Conservation (phyloP, 92 coral and sea anemone species). For the Anthopleura xanthogrammica region DNA sequence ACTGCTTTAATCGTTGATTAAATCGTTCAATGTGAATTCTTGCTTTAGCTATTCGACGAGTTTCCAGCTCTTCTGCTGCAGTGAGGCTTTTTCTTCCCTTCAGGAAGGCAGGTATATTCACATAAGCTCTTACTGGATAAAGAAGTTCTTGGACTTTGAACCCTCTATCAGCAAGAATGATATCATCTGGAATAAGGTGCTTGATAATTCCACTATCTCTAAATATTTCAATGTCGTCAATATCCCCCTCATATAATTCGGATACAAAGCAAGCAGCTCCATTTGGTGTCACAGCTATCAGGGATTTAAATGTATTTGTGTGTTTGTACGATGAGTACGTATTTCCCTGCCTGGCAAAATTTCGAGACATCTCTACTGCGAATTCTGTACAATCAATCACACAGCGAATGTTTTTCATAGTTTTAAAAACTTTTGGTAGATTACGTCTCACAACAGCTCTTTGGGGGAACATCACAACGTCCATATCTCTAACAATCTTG, state of each 20-base stretch:
- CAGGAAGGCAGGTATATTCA: conserved; percentile 46
- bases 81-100: conserved; percentile 36
- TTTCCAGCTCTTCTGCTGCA: conserved; percentile 42
- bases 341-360: conserved; percentile 58
- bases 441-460: conserved; percentile 24
- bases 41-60: conserved; percentile 45
- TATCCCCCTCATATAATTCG: conserved; percentile 52
- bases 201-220: conserved; percentile 47
- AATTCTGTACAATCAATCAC: conserved; percentile 56
- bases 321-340: conserved; percentile 57
- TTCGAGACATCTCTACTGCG: conserved; percentile 40
- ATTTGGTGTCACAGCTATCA: conserved; percentile 54
- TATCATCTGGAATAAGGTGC: conserved; percentile 37
- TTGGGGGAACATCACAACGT: conserved; percentile 38
- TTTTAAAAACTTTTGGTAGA: conserved; percentile 50
- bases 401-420: conserved; percentile 52
- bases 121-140: conserved; percentile 44
- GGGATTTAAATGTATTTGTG: conserved; percentile 57
- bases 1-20: conserved; percentile 54
- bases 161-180: conserved; percentile 41
- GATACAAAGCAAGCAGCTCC: conserved; percentile 41
- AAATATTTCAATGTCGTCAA: conserved; percentile 37
- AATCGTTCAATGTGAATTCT: conserved; percentile 58
- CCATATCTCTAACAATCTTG: conserved; percentile 36
- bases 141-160: conserved; percentile 48